Percentiles rank a stretch among this genome's conserved stretches.
phyloP scores from a whole-genome alignment of 2,113 vertebrate genomes.

The Centropus bengalensis region DNA sequence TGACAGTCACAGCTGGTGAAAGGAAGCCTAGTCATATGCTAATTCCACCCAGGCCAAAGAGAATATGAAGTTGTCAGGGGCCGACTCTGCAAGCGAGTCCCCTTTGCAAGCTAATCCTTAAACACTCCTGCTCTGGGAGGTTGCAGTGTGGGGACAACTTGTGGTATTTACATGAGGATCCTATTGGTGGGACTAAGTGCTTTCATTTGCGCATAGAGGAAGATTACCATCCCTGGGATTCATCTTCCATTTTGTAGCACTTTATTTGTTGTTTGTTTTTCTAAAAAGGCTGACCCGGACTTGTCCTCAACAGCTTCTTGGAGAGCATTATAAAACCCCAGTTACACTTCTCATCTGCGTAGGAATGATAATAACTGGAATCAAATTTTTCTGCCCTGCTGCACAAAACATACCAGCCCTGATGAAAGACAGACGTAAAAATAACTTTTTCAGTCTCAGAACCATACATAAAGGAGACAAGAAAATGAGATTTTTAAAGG shows the following conservation, averaged over 20 bases:
- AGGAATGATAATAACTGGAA: background rate
- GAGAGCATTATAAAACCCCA: background rate
- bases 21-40: background rate
- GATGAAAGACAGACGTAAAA: background rate
- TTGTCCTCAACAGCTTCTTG: background rate
- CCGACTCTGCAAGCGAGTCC: background rate
- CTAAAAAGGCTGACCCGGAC: background rate
- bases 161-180: background rate
- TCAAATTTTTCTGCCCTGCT: background rate
- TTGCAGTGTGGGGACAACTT: rapidly evolving
- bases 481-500: background rate
- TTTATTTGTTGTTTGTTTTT: background rate
- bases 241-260: background rate
- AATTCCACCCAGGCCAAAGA: background rate
- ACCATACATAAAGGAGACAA: background rate
- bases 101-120: rapidly evolving
- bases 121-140: rapidly evolving
- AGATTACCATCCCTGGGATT: background rate
- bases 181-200: background rate
- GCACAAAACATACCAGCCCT: background rate
- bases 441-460: background rate
- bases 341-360: background rate
- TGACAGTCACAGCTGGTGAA: background rate
- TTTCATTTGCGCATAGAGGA: rapidly evolving
- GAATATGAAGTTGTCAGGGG: background rate